phyloP scores from a whole-genome alignment of 2,888 invertebrate genomes.

The Stenodema calcarata region DNA sequence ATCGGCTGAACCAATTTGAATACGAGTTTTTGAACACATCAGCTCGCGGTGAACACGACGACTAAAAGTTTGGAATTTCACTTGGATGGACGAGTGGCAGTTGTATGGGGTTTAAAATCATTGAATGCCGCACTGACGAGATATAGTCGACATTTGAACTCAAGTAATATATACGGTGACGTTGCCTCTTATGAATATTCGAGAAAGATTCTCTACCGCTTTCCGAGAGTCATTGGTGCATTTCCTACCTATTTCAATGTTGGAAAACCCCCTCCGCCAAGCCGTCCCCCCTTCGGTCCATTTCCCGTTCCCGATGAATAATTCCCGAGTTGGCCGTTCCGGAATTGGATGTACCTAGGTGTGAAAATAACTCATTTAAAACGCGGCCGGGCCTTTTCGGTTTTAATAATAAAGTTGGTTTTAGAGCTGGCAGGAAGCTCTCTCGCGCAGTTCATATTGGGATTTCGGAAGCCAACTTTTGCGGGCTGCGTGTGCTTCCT shows the following conservation, averaged over 20 bases:
- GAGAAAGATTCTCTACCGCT: background rate
- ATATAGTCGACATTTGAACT: background rate
- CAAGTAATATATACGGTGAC: background rate
- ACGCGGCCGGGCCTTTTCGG: background rate
- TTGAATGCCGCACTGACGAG: background rate
- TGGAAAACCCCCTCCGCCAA: background rate
- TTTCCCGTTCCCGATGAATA: slow-evolving; percentile 8
- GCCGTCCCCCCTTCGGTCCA: background rate
- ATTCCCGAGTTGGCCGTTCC: background rate
- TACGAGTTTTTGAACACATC: no score
- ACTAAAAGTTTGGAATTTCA: no score
- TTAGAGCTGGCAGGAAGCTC: background rate
- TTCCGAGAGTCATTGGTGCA: background rate
- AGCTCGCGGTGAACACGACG: no score
- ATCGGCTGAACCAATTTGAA: no score
- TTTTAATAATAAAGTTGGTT: slow-evolving; percentile 14
- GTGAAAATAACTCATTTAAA: slow-evolving; percentile 21
- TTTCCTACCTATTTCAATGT: background rate
- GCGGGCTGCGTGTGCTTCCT: background rate
- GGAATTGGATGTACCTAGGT: slow-evolving; percentile 16
- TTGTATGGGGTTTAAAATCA: background rate
- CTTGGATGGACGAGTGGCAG: no score
- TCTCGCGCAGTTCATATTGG: background rate
- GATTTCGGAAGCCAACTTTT: background rate
- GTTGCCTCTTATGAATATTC: background rate